phyloP scores from a whole-genome alignment of 2,113 vertebrate species.

The Forbesichthys papilliferus region DNA sequence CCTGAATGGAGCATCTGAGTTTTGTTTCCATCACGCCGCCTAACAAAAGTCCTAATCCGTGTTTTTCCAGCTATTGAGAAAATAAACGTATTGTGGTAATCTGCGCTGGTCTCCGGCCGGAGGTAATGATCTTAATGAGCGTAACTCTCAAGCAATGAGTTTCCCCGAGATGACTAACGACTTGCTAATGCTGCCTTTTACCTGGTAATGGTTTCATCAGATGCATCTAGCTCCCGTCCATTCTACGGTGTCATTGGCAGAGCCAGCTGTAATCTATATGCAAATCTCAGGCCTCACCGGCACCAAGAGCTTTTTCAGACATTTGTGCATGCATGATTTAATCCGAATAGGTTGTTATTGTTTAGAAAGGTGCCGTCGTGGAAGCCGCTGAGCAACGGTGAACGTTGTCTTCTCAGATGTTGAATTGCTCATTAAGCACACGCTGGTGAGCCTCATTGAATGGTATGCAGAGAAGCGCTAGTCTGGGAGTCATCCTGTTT shows the following conservation, averaged over 20 bases:
- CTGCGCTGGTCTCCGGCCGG: too few species aligned
- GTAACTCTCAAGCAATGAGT: too few species aligned
- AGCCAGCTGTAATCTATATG: slow-evolving; percentile 35
- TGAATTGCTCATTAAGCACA: too few species aligned
- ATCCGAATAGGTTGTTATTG: neutral
- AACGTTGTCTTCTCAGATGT: neutral
- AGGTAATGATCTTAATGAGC: too few species aligned
- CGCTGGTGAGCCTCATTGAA: too few species aligned
- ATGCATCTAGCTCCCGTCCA: neutral
- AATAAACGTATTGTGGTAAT: too few species aligned
- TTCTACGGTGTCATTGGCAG: neutral
- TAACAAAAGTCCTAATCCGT: too few species aligned
- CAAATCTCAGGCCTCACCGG: slow-evolving; percentile 27
- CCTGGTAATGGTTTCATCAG: neutral
- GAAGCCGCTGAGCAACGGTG: slow-evolving; percentile 16
- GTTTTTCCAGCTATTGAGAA: too few species aligned
- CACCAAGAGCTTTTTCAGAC: slow-evolving; percentile 5
- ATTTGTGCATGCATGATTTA: slow-evolving; percentile 7
- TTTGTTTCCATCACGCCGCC: neutral
- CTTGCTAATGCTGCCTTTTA: too few species aligned
- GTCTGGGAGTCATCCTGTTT: too few species aligned
- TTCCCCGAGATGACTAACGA: too few species aligned
- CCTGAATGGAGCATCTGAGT: neutral
- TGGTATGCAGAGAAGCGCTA: too few species aligned
- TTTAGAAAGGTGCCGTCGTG: slow-evolving; percentile 18